Percentiles rank a stretch among this genome's conserved stretches.
phyloP scores from a whole-genome alignment of 2,797 vertebrate species.

The Chloroceryle amazona region DNA sequence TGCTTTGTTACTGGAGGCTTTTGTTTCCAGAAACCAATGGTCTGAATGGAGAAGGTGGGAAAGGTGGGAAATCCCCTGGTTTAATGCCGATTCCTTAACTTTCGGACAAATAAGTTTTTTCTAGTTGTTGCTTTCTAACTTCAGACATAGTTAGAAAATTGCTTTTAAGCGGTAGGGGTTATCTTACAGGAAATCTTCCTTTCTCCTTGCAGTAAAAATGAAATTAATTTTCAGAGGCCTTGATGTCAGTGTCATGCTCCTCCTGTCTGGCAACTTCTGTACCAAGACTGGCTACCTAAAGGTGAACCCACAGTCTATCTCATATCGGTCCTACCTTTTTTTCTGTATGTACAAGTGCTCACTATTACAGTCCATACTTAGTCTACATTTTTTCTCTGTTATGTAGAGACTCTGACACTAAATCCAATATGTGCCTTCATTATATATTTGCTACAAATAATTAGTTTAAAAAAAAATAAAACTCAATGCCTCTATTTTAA shows the following conservation, averaged over 20 bases:
- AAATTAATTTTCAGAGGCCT: background rate
- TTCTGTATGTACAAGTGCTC: rapidly evolving
- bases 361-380: background rate
- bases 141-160: background rate
- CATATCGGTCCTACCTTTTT: background rate
- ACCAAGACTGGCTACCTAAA: background rate
- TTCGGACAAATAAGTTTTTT: background rate
- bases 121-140: background rate
- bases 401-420: background rate
- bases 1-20: background rate
- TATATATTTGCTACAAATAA: background rate
- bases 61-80: background rate
- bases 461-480: background rate
- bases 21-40: background rate
- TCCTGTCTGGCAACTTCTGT: background rate
- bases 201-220: background rate
- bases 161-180: background rate
- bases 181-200: background rate
- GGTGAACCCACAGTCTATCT: background rate
- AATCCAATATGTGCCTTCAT: background rate
- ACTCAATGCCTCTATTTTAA: background rate
- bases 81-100: background rate
- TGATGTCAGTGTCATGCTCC: background rate
- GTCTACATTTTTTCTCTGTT: background rate
- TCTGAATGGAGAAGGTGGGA: background rate